Evolutionary conservation across 2,888 invertebrate species (phyloP), one percentile per base, ranked within the genome.

Genomic region (Empis stercorea): DNA sequence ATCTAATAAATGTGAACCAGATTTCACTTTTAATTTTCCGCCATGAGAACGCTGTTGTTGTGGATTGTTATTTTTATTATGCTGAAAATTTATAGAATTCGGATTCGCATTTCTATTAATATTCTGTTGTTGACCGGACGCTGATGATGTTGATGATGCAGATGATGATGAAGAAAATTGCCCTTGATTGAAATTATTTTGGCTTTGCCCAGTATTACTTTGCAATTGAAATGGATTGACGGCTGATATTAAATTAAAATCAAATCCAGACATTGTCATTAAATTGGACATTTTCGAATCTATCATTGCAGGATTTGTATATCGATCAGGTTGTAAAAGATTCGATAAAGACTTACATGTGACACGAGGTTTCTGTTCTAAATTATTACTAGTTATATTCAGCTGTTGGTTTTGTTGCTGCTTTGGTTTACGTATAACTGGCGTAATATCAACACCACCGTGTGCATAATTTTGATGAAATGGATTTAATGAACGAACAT

Each of bases 331-430:
- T 57, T 76, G 75, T 59, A 79, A 60, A 51, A 79, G 65, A 61
- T 79, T 79, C 54, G 77, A 75, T 53, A 80, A 69, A 20, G 78
- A 76, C 61, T 77, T 79, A 51, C 77, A 76, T 60, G 76, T 76
- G 49, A 78, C 75, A 55, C 78, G 69, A 37, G 78, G 78, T 50
- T 78, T 74, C 53, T 74, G 73, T 63, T 63, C 72, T 56, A 47
- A 65, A 50, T 62, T 70, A 51, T 71, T 71, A 70, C 69, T 43
- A 71, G 71, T 55, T 72, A 73, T 41, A 15, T 45, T 46, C 2
- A 51, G 47, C 23, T 2, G 48, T 32, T 10, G 23, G 6, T 71
- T 72, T 55, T 65, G 71, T 7, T 71, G 67, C 51, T 71, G 67
- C 51, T 70, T 72, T 51, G 71, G 70, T 20, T 20, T 37, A 16